Conservation (phyloP, 2,888 invertebrate genomes). For the Incurvaria masculella region DNA sequence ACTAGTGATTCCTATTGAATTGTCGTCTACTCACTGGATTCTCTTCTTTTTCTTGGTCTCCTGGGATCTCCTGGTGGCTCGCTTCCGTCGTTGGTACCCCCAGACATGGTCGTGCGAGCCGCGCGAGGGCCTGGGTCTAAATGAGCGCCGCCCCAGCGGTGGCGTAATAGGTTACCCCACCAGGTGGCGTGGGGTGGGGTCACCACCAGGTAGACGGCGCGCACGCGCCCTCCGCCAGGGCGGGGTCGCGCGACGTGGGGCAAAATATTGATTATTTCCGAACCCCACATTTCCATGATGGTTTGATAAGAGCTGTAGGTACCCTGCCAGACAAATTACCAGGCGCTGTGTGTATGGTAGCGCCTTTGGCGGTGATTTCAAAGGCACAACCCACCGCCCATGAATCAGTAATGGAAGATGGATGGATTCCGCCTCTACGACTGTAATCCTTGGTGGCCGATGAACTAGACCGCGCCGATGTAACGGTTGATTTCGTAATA, state of each 20-base stretch:
- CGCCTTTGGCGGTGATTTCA: slow-evolving; percentile 26
- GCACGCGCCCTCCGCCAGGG: slow-evolving; percentile 39
- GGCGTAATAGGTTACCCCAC: slow-evolving; percentile 23
- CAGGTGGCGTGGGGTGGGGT: slow-evolving; percentile 36
- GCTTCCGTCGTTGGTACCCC: too few species aligned
- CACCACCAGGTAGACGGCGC: slow-evolving; percentile 41
- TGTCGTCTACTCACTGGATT: too few species aligned
- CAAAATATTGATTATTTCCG: slow-evolving; percentile 44
- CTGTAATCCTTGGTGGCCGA: slow-evolving; percentile 24
- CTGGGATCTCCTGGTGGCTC: too few species aligned
- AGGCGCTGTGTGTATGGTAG: slow-evolving; percentile 23
- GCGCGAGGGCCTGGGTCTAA: neutral
- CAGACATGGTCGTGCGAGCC: neutral
- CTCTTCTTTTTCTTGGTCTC: too few species aligned
- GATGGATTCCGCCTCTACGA: neutral
- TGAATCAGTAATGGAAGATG: neutral
- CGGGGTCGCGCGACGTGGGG: slow-evolving; percentile 26
- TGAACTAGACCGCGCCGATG: too few species aligned
- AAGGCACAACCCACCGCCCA: too few species aligned
- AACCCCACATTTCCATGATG: slow-evolving; percentile 42
- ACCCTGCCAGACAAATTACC: slow-evolving; percentile 37
- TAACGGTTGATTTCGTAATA: too few species aligned
- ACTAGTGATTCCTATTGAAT: too few species aligned
- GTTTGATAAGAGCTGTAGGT: slow-evolving; percentile 34
- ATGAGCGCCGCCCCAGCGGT: neutral